Percentiles rank a stretch among this genome's conserved stretches.
Evolutionary conservation across 2,888 invertebrate genomes (phyloP).

Genomic region (Erebia epiphron): DNA sequence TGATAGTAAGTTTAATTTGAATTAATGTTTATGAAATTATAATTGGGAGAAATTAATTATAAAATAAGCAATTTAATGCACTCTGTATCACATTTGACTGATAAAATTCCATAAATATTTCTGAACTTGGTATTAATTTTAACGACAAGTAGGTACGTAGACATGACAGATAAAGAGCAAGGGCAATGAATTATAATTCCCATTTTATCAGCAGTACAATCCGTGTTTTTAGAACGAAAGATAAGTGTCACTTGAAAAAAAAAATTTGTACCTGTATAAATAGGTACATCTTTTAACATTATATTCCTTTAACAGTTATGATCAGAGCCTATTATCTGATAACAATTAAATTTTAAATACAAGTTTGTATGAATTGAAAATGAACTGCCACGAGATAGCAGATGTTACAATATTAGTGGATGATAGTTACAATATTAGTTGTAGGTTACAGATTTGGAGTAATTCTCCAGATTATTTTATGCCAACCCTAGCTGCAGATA

Average conservation of each 20-base stretch:
- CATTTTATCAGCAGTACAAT: constrained; percentile 37
- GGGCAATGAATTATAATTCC: constrained; percentile 72
- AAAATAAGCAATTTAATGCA: constrained; percentile 8
- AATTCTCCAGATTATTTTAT: constrained; percentile 19
- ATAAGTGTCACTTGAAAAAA: constrained; percentile 23
- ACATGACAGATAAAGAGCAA: constrained; percentile 59
- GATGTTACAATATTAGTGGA: background rate
- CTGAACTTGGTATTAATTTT: constrained; percentile 36
- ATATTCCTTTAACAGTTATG: no score
- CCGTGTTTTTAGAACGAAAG: constrained; percentile 22
- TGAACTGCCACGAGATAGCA: background rate
- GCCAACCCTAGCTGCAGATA: constrained; percentile 49
- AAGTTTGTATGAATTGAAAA: background rate
- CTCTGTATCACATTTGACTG: constrained; percentile 4
- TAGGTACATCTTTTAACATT: background rate
- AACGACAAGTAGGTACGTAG: constrained; percentile 40
- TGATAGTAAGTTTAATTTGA: background rate
- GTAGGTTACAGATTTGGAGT: background rate
- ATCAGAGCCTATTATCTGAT: no score
- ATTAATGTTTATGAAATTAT: background rate
- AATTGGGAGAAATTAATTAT: constrained; percentile 4
- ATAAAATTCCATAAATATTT: constrained; percentile 33
- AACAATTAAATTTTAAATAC: no score
- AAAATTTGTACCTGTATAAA: no score
- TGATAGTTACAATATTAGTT: background rate